Evolutionary conservation across 1,140 invertebrate genomes (phyloP), one percentile per base, ranked within the genome.

Genomic region (Eufriesea mexicana): DNA sequence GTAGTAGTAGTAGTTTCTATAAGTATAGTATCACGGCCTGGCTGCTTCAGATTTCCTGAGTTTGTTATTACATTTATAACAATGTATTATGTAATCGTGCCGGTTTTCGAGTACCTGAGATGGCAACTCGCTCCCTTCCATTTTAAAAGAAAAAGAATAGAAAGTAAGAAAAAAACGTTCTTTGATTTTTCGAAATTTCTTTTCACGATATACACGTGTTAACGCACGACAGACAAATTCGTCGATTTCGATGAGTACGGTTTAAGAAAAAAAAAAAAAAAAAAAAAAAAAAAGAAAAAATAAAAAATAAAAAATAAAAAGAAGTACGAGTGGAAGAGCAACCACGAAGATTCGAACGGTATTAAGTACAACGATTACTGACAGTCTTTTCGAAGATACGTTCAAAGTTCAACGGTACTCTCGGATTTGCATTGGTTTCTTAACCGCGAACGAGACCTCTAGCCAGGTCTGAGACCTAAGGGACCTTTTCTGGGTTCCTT

Each of bases 11-110:
- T 91, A 91, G 84, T 90, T 90, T 91, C 90, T 93, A 93, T 92
- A 92, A 91, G 90, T 93, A 93, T 89, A 90, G 87, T 91, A 94
- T 94, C 93, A 94, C 94, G 93, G 94, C 94, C 93, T 94, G 94
- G 89, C 92, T 94, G 93, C 93, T 94, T 94, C 88, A 93, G 92
- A 91, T 94, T 94, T 93, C 93, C 93, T 94, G 94, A 94, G 93
- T 94, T 92, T 92, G 90, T 94, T 93, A 90, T 90, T 92, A 92
- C 89, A 91, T 92, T 92, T 92, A 91, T 86, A 74, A 89, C 89
- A 91, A 91, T 91, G 90, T 84, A 86, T 91, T 83, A 88, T 85
- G 85, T 86, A 79, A 89, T 89, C 89, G 89, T 90, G 91, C 77
- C 70, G 59, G 67, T 86, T 84, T 81, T 85, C 83, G 90, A 89